A percentile compares a stretch with the other conserved stretches of the same genome.
phyloP scores from a whole-genome alignment of 2,888 invertebrate species.

The Cryptops parisi region DNA sequence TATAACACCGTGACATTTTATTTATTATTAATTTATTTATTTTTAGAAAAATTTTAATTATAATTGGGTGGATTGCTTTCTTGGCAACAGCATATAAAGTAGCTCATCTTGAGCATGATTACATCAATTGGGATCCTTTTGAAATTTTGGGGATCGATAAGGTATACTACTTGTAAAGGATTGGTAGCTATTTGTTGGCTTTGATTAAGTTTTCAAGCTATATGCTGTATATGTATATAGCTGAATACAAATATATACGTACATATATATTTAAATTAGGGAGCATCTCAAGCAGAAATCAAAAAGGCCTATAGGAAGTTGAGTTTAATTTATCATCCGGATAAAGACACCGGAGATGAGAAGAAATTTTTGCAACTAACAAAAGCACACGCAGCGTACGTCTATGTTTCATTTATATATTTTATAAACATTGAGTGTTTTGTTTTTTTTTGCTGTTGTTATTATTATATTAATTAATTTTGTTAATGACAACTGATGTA shows the following conservation, averaged over 20 bases:
- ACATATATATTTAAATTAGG: no score
- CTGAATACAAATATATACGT: no score
- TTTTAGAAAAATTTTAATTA: constrained; percentile 57
- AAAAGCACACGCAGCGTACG: constrained; percentile 53
- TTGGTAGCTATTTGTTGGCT: neutral
- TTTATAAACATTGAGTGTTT: no score
- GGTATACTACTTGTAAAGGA: constrained; percentile 36
- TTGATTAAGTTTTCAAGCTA: neutral
- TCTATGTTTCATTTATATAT: constrained; percentile 17
- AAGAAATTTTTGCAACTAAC: constrained; percentile 95
- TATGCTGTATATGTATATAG: no score
- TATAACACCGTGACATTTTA: neutral
- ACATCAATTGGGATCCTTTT: constrained; percentile 98
- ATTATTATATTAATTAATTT: constrained; percentile 28
- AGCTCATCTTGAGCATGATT: constrained; percentile 94
- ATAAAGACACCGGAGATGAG: constrained; percentile 93
- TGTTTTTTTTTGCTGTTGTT: no score
- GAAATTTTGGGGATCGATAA: constrained; percentile 81
- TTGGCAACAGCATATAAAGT: constrained; percentile 75
- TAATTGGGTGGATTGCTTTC: constrained; percentile 68
- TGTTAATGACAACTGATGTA: no score
- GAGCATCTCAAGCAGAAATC: constrained; percentile 72
- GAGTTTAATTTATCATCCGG: constrained; percentile 89
- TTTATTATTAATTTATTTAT: neutral
- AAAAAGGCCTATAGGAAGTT: constrained; percentile 91